A percentile compares a stretch with the other conserved stretches of the same genome.
Conservation (phyloP, 2,113 vertebrate species). For the Corynorhinus townsendii region DNA sequence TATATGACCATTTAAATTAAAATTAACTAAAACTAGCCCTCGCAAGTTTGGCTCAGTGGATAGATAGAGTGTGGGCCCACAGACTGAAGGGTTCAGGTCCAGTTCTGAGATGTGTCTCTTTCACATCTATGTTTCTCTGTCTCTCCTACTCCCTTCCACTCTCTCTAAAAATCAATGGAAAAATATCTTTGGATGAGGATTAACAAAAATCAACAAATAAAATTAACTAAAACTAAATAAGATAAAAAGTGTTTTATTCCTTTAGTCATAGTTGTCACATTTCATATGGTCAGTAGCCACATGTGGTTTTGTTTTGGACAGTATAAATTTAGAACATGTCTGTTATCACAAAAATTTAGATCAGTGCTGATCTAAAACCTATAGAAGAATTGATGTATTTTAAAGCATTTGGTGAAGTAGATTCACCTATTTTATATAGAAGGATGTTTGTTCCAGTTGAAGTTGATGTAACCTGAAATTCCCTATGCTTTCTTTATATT, state of each 20-base stretch:
- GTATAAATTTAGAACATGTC: neutral
- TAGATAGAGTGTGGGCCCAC: too few species aligned
- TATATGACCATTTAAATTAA: neutral
- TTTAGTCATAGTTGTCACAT: neutral
- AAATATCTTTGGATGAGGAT: too few species aligned
- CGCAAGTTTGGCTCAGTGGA: too few species aligned
- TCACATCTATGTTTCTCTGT: too few species aligned
- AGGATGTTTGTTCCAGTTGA: neutral
- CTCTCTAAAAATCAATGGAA: too few species aligned
- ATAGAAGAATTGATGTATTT: neutral
- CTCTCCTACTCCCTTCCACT: too few species aligned
- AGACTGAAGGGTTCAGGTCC: too few species aligned
- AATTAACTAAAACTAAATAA: constrained; percentile 13
- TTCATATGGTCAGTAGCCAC: neutral
- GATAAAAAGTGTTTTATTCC: neutral
- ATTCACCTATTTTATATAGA: neutral
- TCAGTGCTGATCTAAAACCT: neutral
- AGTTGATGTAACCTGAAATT: neutral
- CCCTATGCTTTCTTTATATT: neutral
- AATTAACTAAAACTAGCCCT: constrained; percentile 6
- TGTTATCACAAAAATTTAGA: neutral
- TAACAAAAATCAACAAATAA: neutral
- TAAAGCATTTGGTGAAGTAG: constrained; percentile 22
- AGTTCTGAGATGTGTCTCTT: too few species aligned
- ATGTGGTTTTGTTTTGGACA: neutral